phyloP scores from a whole-genome alignment of 2,113 vertebrate genomes.

The Polyodon spathula region DNA sequence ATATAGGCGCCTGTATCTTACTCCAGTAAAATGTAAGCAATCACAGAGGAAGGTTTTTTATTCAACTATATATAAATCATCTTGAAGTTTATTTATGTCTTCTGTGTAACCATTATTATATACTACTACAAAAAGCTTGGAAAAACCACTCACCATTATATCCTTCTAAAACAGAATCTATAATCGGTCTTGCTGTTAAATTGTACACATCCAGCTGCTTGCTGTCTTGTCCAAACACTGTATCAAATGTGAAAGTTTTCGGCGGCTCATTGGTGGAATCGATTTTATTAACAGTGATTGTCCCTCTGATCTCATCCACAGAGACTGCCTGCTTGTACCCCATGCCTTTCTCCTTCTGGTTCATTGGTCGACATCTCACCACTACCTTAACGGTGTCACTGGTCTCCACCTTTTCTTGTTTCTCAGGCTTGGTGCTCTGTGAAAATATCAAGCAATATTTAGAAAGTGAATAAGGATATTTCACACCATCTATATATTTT shows the following conservation, averaged over 20 bases:
- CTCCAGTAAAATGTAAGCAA: too few relatives aligned
- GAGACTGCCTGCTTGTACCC: constrained; percentile 73
- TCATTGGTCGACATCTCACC: constrained; percentile 87
- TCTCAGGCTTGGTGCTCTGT: constrained; percentile 77
- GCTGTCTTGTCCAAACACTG: constrained; percentile 90
- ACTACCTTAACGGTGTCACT: constrained; percentile 94
- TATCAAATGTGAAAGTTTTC: constrained; percentile 95
- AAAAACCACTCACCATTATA: constrained; percentile 78
- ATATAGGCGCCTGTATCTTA: neutral
- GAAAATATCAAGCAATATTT: constrained; percentile 13
- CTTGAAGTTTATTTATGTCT: too few relatives aligned
- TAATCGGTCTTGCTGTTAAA: constrained; percentile 90
- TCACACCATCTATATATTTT: too few relatives aligned
- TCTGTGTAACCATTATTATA: too few relatives aligned
- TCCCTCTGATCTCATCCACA: constrained; percentile 91
- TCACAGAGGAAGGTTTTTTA: too few relatives aligned
- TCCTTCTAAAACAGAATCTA: constrained; percentile 91
- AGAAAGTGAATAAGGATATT: neutral
- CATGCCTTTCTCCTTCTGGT: constrained; percentile 81
- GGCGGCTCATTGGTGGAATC: constrained; percentile 85
- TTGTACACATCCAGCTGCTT: constrained; percentile 98
- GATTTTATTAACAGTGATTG: constrained; percentile 85
- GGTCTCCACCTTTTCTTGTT: constrained; percentile 70
- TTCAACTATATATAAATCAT: too few relatives aligned
- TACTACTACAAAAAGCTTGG: too few relatives aligned